A percentile compares a stretch with the other conserved stretches of the same genome.
Conservation (phyloP, 2,797 vertebrate species). For the Tachyglossus aculeatus region DNA sequence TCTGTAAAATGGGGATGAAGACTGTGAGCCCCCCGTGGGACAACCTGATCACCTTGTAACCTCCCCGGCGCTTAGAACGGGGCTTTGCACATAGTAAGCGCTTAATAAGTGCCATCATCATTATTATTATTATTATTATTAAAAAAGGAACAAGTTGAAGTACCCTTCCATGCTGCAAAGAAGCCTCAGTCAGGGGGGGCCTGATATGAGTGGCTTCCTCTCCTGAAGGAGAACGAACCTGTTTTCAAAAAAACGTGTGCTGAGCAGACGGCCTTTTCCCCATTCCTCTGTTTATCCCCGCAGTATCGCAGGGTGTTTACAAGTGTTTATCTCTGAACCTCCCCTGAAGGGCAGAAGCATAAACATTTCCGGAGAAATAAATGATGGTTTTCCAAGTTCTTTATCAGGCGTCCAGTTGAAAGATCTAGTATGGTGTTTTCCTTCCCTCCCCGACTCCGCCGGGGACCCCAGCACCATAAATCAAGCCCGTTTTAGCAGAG, state of each 20-base stretch:
- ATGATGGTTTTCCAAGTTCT: slow-evolving; percentile 24
- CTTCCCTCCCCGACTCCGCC: slow-evolving; percentile 4
- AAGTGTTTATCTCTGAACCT: slow-evolving; percentile 33
- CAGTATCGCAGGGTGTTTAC: background rate
- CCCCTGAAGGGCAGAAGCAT: slow-evolving; percentile 30
- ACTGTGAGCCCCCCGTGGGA: no score
- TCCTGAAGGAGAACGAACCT: no score
- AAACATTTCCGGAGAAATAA: slow-evolving; percentile 44
- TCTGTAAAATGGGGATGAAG: no score
- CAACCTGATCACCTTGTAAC: no score
- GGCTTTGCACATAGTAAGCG: no score
- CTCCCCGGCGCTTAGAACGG: no score
- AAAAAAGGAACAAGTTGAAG: no score
- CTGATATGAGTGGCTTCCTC: no score
- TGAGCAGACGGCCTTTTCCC: background rate
- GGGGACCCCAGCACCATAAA: background rate
- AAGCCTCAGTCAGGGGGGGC: no score
- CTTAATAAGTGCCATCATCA: no score
- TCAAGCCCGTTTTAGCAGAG: background rate
- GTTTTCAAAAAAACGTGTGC: background rate
- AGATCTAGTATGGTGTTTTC: background rate
- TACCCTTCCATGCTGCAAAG: no score
- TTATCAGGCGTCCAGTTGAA: background rate
- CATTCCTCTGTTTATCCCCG: background rate
- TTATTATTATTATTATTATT: no score